These are phyloP conservation scores for Trimorus sp. DNA, from an alignment of 2,888 invertebrate species.

Conservation along the genomic window DNA sequence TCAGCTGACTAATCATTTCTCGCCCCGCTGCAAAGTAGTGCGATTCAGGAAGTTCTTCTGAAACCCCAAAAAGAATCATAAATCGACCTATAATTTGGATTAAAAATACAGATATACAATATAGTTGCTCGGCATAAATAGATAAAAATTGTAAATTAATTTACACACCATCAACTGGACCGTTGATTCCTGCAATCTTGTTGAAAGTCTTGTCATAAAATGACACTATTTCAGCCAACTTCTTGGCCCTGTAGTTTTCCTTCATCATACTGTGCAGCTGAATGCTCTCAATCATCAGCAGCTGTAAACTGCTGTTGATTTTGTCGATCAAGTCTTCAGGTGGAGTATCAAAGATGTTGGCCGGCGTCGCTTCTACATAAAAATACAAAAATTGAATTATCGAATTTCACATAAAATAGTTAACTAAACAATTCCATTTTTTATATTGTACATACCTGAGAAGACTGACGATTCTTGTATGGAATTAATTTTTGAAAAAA, in stretches of 20 bases:
- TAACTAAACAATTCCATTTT: no score
- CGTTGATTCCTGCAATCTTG: not conserved
- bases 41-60: not conserved
- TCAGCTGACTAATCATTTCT: slow-evolving; percentile 15
- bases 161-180: no score
- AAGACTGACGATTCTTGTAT: no score
- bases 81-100: not conserved
- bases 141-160: not conserved
- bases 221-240: slow-evolving; percentile 10
- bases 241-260: slow-evolving; percentile 3
- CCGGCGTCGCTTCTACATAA: no score
- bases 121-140: no score
- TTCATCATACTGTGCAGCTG: slow-evolving; percentile 5
- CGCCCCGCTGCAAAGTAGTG: slow-evolving; percentile 14
- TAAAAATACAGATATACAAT: no score
- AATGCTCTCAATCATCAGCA: slow-evolving; percentile 4
- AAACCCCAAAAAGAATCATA: slow-evolving; percentile 1
- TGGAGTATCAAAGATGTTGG: not conserved
- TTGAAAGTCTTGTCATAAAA: slow-evolving; percentile 10
- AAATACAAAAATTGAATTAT: no score
- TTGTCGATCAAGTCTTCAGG: not conserved
- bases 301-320: slow-evolving; percentile 9
- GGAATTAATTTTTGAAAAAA: no score
- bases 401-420: no score
- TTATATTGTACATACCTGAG: no score